These are phyloP conservation scores for Xyrauchen texanus DNA, from an alignment of 2,113 vertebrate genomes.

Conservation along the genomic window DNA sequence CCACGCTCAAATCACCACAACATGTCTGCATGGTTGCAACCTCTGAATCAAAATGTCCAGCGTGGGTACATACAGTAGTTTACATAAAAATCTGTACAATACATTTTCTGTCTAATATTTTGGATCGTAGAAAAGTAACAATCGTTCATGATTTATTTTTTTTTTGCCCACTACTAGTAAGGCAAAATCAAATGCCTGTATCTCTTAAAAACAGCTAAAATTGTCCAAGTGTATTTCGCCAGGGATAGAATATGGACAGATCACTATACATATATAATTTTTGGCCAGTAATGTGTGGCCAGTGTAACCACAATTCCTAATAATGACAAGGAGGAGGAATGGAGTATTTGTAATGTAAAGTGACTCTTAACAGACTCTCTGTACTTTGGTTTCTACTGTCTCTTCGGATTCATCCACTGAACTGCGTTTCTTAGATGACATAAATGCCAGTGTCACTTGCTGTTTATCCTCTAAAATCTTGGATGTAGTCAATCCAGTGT, in stretches of 20 bases:
- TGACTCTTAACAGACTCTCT: constrained; percentile 50
- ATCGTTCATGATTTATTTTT: no score
- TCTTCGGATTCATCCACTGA: constrained; percentile 38
- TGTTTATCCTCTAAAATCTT: constrained; percentile 32
- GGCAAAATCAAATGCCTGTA: not conserved
- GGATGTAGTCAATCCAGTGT: constrained; percentile 12
- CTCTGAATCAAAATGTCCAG: no score
- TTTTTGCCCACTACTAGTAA: not conserved
- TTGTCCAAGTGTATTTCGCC: not conserved
- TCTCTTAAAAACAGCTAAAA: not conserved
- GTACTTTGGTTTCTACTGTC: constrained; percentile 50
- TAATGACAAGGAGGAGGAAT: not conserved
- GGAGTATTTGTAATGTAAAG: not conserved
- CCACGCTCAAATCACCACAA: no score
- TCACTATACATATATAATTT: no score
- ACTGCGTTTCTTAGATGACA: constrained; percentile 44
- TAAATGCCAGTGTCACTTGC: not conserved
- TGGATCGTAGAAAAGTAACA: not conserved
- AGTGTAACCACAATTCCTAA: not conserved
- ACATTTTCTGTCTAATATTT: no score
- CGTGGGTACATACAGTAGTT: no score
- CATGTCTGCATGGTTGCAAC: no score
- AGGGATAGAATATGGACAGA: not conserved
- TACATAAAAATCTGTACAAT: no score
- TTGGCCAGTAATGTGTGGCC: not conserved